phyloP scores from a whole-genome alignment of 1,140 invertebrate species.

The Leptoteleia sp. region DNA sequence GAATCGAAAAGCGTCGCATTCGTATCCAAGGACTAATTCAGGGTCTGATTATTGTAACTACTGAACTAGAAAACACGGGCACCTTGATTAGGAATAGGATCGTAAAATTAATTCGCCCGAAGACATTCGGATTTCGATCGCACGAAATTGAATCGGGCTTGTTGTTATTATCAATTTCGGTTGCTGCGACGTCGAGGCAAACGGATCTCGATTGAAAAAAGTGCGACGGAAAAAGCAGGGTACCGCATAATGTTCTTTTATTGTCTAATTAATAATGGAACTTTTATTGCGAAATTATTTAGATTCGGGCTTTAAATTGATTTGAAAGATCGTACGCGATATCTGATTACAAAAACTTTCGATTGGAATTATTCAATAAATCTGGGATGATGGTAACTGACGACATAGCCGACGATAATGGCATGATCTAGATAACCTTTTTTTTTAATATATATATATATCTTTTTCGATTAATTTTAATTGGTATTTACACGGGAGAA shows the following conservation, averaged over 20 bases:
- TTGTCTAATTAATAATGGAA: too few species aligned
- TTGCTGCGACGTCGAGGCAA: too few species aligned
- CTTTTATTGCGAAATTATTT: too few species aligned
- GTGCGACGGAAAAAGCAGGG: too few species aligned
- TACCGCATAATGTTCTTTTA: too few species aligned
- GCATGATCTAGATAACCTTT: conserved; percentile 15
- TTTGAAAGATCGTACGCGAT: too few species aligned
- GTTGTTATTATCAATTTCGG: too few species aligned
- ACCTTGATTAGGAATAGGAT: conserved; percentile 10
- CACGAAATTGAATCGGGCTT: background rate
- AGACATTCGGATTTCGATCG: too few species aligned
- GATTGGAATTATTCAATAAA: conserved; percentile 9
- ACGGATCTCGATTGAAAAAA: too few species aligned
- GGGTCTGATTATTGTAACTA: conserved; percentile 33
- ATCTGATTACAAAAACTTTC: conserved; percentile 27
- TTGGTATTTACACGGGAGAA: too few species aligned
- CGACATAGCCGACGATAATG: conserved; percentile 8
- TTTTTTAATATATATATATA: too few species aligned
- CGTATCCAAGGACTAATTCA: conserved; percentile 40
- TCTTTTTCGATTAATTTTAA: conserved; percentile 8
- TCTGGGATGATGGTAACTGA: conserved; percentile 2
- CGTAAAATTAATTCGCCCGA: conserved; percentile 20
- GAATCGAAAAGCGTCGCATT: conserved; percentile 24
- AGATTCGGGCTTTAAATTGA: background rate
- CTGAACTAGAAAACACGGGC: conserved; percentile 26